Conservation (phyloP, 2,888 invertebrate genomes). For the Tiliacea aurago region DNA sequence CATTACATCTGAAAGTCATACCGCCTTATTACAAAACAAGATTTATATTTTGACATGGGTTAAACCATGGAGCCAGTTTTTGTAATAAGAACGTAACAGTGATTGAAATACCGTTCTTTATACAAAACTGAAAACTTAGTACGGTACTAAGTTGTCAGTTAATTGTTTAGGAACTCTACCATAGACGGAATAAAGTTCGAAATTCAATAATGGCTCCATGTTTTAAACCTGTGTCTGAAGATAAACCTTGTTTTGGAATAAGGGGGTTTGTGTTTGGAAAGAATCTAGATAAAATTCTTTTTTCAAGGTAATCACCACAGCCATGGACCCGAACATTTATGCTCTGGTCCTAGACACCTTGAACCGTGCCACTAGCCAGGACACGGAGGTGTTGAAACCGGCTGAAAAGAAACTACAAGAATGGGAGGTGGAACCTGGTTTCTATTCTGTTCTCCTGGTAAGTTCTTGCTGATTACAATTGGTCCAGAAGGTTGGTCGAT, state of each 20-base stretch:
- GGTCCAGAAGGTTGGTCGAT: background rate
- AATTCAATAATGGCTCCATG: too few species aligned
- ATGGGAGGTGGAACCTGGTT: slow-evolving; percentile 97
- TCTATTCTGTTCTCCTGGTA: slow-evolving; percentile 96
- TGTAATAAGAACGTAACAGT: too few species aligned
- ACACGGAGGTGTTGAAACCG: slow-evolving; percentile 95
- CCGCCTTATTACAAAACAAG: too few species aligned
- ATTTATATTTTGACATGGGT: too few species aligned
- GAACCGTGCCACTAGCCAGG: slow-evolving; percentile 96
- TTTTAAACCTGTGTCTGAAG: too few species aligned
- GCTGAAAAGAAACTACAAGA: slow-evolving; percentile 96
- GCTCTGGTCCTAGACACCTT: slow-evolving; percentile 93
- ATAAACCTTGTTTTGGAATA: too few species aligned
- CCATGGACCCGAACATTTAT: slow-evolving; percentile 91
- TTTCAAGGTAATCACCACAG: slow-evolving; percentile 55
- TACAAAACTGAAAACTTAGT: too few species aligned
- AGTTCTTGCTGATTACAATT: slow-evolving; percentile 69
- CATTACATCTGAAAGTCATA: background rate
- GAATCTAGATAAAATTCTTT: background rate
- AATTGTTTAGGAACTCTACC: too few species aligned
- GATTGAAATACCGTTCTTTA: too few species aligned
- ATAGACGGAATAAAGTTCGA: too few species aligned
- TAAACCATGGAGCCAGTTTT: too few species aligned
- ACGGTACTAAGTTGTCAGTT: too few species aligned
- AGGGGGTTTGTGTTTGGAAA: background rate